A percentile compares a stretch with the other conserved stretches of the same genome.
Conservation (phyloP, 2,797 vertebrate species). For the Garrulus glandarius region DNA sequence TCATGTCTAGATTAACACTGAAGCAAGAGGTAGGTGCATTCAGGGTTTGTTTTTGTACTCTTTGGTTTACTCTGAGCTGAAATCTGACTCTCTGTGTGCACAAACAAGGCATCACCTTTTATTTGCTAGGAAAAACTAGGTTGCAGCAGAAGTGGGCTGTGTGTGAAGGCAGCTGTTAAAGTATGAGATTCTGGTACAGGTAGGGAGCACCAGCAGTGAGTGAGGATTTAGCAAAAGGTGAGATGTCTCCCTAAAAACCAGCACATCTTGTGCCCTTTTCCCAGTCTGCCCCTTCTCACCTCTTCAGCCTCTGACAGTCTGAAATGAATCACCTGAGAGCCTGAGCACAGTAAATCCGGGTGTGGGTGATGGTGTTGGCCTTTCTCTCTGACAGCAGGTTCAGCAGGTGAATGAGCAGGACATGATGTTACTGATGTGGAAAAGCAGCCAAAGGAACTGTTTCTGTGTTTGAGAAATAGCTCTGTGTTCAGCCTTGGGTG, state of each 20-base stretch:
- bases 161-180: neutral
- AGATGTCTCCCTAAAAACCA: neutral
- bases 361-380: neutral
- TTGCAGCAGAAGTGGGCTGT: neutral
- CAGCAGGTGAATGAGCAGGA: neutral
- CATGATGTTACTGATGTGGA: neutral
- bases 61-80: neutral
- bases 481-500: neutral
- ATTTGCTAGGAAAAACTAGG: neutral
- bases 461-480: neutral
- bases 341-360: neutral
- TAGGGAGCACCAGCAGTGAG: neutral
- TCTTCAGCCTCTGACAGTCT: neutral
- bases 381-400: neutral
- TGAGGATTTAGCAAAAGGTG: neutral
- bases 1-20: constrained; percentile 91
- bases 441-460: neutral
- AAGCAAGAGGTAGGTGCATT: constrained; percentile 87
- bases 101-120: neutral
- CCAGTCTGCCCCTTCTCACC: neutral
- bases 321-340: neutral
- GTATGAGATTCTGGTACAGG: neutral
- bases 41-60: neutral
- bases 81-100: neutral
- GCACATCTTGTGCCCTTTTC: neutral